phyloP scores from a whole-genome alignment of 2,888 invertebrate species.

The Marronus borbonicus region DNA sequence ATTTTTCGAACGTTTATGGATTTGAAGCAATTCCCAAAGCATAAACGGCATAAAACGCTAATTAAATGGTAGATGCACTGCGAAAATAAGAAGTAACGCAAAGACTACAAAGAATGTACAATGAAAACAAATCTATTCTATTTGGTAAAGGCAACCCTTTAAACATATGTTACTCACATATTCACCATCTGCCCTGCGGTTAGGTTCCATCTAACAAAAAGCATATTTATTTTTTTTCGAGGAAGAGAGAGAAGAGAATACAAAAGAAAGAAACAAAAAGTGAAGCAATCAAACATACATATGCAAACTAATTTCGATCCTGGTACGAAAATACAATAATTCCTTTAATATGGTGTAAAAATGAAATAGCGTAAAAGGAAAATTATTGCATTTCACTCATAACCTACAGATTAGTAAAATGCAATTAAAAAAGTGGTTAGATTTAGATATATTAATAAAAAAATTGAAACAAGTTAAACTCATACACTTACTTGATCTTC shows the following conservation, averaged over 20 bases:
- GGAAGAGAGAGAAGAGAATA: not conserved
- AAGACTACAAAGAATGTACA: slow-evolving; percentile 40
- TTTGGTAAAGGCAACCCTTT: slow-evolving; percentile 27
- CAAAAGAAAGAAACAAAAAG: slow-evolving; percentile 8
- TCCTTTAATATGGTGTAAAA: not conserved
- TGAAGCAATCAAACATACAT: slow-evolving; percentile 16
- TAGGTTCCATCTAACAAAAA: slow-evolving; percentile 84
- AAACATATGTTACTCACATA: slow-evolving; percentile 78
- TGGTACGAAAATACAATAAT: not conserved
- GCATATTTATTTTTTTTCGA: slow-evolving; percentile 32
- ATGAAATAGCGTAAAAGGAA: not conserved
- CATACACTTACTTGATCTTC: slow-evolving; percentile 90
- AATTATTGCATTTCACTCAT: not conserved
- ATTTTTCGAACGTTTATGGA: not conserved
- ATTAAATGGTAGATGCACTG: slow-evolving; percentile 1
- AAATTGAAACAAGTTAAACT: not conserved
- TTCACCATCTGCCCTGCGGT: slow-evolving; percentile 85
- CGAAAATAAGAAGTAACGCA: not conserved
- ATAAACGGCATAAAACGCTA: not conserved
- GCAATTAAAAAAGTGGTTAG: not conserved
- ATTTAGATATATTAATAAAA: slow-evolving; percentile 14
- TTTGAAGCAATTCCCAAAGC: not conserved
- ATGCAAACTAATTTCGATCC: not conserved
- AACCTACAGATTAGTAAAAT: slow-evolving; percentile 17
- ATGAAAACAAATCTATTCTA: slow-evolving; percentile 52